Percentiles rank a stretch among this genome's conserved stretches.
Conservation (phyloP, 2,797 vertebrate species). For the Anguilla anguilla region DNA sequence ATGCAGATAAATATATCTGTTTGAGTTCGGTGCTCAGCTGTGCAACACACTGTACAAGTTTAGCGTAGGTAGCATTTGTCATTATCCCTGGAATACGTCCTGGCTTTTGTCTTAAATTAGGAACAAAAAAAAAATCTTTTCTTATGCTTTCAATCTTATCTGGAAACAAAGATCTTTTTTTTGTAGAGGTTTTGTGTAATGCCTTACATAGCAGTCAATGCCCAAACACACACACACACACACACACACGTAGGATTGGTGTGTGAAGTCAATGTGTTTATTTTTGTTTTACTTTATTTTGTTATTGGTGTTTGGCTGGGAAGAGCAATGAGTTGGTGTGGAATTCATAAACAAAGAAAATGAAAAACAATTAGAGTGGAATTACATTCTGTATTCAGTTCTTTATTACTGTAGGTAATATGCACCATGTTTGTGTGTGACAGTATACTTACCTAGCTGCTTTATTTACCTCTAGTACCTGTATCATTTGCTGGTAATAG, state of each 20-base stretch:
- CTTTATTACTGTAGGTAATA: background rate
- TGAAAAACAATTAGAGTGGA: background rate
- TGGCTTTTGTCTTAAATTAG: background rate
- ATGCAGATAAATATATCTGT: background rate
- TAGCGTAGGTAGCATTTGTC: too few species aligned
- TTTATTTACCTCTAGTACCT: background rate
- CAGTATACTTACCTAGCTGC: background rate
- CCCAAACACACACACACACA: too few species aligned
- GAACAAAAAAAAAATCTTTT: too few species aligned
- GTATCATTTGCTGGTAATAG: background rate
- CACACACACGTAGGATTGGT: background rate
- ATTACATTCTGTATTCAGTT: background rate
- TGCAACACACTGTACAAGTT: background rate
- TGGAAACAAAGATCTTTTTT: background rate
- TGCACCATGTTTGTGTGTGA: slow-evolving; percentile 35
- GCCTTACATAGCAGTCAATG: background rate
- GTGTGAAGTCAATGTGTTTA: background rate
- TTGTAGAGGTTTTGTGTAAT: background rate
- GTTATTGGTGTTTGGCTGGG: background rate
- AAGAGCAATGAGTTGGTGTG: background rate
- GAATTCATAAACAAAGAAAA: background rate
- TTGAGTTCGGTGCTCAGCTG: background rate
- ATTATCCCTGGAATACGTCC: background rate
- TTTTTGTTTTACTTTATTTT: background rate
- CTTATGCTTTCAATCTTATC: too few species aligned